Evolutionary conservation across 2,888 invertebrate species (phyloP), one percentile per base, ranked within the genome.

Genomic region (Plusia festucae): DNA sequence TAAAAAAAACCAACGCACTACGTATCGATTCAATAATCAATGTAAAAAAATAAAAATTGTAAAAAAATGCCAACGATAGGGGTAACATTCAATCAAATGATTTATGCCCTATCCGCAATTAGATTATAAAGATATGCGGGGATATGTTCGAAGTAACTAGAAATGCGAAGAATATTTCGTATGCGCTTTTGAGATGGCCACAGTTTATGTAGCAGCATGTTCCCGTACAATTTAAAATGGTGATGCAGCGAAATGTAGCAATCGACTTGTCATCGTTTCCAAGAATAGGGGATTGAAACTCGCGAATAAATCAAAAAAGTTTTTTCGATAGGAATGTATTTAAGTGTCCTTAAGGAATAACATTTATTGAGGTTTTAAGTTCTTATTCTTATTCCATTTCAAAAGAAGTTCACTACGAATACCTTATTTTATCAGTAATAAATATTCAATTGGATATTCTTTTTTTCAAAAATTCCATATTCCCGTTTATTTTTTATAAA

Each of bases 131-230:
- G 52, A 66, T 63, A 71, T 70, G 62, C n/a, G n/a, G n/a, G n/a
- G 67, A 54, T 70, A 49, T 46, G 49, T 59, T 70, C 74, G 55
- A 74, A 70, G 56, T 61, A 70, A 74, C 65, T 61, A 56, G 40
- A 65, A 65, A 65, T 6, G 49, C 59, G 58, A n/a, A 56, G 52
- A 60, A 32, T 51, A 34, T 60, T 73, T 40, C n/a, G 40, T 40
- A n/a, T 53, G 55, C 51, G 27, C 58, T 52, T 60, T 59, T 53
- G 46, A 49, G n/a, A 30, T 18, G 9, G 11, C 22, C 24, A 53
- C 44, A 65, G 57, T 46, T 53, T 56, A 70, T 65, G 34, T 27
- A n/a, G 60, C 46, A 11, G 61, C 44, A 65, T 20, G 24, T 3
- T 53, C 30, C 32, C 20, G 27, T 40, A 49, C 40, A 40, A 40